Evolutionary conservation across 1,140 invertebrate species (phyloP), one percentile per base, ranked within the genome.

Genomic region (Cyclargus thomasi): DNA sequence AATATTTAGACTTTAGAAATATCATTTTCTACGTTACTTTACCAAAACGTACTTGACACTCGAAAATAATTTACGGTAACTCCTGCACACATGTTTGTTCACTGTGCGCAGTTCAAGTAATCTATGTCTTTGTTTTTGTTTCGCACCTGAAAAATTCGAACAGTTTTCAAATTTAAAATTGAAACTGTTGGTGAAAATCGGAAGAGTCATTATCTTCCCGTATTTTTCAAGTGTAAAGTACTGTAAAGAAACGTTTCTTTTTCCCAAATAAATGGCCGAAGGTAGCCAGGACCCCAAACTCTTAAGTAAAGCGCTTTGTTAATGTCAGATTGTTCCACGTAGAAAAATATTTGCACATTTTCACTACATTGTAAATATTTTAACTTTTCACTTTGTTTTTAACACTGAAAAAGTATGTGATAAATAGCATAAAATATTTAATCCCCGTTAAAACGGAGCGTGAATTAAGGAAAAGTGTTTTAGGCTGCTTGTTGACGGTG

Each of bases 281-380:
- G 55, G 55, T 59, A 59, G 55, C 55, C 55, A 59, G 20, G 55
- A 59, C 18, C 17, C 55, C 55, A 59, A 59, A 59, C 55, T 59
- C 55, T 59, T 59, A 59, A 59, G 55, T 59, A 59, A 59, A 59
- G 69, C 71, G 57, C 68, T 73, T 70, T 65, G 62, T 73, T 71
- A 74, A 70, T 69, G 64, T 69, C 53, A 70, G 64, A 71, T 39
- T 69, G 62, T 69, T 65, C 47, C 65, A 65, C 39, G 68, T 64
- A 65, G 64, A 36, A 69, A 71, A 71, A 71, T 70, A 69, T 72
- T 68, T 53, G 70, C 68, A 63, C 63, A 65, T 71, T 74, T 71
- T 69, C 57, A 59, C 63, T 23, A 67, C 67, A 67, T 69, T 63
- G 66, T 67, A 47, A 66, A 68, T 69, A 63, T 70, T 72, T 69